Evolutionary conservation across 2,888 invertebrate genomes (phyloP), one percentile per base, ranked within the genome.

Genomic region (Nomada hirtipes): DNA sequence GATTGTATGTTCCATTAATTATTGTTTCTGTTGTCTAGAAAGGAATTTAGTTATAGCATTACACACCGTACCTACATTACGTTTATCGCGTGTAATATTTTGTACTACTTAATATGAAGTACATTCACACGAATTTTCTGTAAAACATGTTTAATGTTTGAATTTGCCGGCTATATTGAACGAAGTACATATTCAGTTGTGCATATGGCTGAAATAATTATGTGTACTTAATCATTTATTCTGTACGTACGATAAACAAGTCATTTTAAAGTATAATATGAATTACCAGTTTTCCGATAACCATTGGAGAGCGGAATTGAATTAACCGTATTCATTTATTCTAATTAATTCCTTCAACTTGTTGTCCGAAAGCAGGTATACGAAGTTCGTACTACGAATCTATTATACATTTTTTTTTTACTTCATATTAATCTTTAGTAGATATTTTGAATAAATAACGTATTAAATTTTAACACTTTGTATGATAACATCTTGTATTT

Each of bases 111-210:
- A 11, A 52, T 36, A 26, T 53, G 64, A 23, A 29, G 60, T 52
- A 44, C n/a, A 2, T 53, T n/a, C 10, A 18, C 52, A 69, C 15
- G 55, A 23, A 23, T 64, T 47, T 47, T 36, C 15, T 61, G 23
- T 42, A 59, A 50, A 53, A 44, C 29, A n/a, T 68, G 42, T 55
- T 26, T 42, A 26, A 44, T 64, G 18, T 73, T 79, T 23, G 60
- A 67, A 82, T 74, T 55, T 67, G 70, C 78, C 74, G 78, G 81
- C 59, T 53, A 36, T 2, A 20, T 29, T 18, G 15, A 67, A 52
- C 4, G 50, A 73, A 29, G 29, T 26, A 36, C 36, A 36, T 36
- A 55, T 59, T 18, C 10, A 50, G 59, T 53, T 73, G 83, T 76
- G 83, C 76, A 63, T 61, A 29, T 53, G 20, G 42, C 52, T 53